Evolutionary conservation across 2,888 invertebrate species (phyloP), one percentile per base, ranked within the genome.

Genomic region (Limnephilus auricula): DNA sequence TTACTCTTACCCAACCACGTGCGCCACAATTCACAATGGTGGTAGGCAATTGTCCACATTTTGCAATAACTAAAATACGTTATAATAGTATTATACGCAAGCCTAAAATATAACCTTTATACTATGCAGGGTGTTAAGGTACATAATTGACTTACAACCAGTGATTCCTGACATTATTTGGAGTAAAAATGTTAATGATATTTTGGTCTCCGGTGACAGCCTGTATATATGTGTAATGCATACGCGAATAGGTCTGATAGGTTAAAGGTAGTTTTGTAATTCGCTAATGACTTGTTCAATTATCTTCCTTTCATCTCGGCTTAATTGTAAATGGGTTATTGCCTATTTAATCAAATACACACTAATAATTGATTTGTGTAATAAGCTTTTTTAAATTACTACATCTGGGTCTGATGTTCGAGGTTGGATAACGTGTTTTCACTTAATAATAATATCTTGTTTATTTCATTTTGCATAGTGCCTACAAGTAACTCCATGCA

Each of bases 11-110:
- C 82, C 82, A 82, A 82, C 82, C 25, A 18, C 65, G 9, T 82
- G 82, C 34, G 37, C 34, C 18, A 34, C 82, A 82, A 82, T 37
- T 25, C 6, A 82, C 82, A 82, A 82, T 25, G 82, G 82, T 82
- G 82, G 82, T 34, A 6, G 32, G 37, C 32, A 25, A 34, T 32
- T 82, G 82, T 34, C 34, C 82, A 82, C 18, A 82, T 82, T 31
- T 80, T 31, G 80, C 18, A 80, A 80, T 80, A 9, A 25, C 9
- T 65, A 25, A 25, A 65, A 25, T 65, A 80, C 31, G 13, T 13
- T 45, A 45, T 15, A 45, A 12, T n/a, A n/a, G n/a, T n/a, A n/a
- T 45, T 45, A 32, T 25, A 30, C 5, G 82, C 5, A 82, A 82
- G 31, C 18, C 3, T 45, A 9, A 34, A 82, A 82, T 32, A 15